Base-by-base conservation (phyloP, 2,888 invertebrate species). In the Lasius fuliginosus region DNA sequence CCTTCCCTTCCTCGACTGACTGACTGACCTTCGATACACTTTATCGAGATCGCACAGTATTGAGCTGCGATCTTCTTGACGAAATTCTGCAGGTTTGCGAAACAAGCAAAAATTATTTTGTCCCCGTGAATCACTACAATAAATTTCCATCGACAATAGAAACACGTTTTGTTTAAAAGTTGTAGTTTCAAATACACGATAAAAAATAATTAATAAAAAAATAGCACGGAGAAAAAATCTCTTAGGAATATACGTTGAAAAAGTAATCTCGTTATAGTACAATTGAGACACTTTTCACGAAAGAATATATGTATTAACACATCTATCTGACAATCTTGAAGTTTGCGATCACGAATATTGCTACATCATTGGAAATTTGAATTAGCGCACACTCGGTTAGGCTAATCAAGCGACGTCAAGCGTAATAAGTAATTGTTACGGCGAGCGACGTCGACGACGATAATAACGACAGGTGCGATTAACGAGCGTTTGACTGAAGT, bases 401-500 rank as follows among this genome's bases (percentile, higher is more conserved):
- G 15, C 58, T 71, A 79, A 79, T 79, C 79, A 73, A 79, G 79
- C 58, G 33, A 18, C 36, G 36, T 53, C 49, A 23, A 23, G 49
- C 11, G 30, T 42, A 42, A 73, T 60, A 79, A 79, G 79, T 71
- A 79, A 79, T 73, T 73, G 79, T 60, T 79, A 64, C 71, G 75
- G 23, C 53, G 76, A 36, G 62, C 83, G 71, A 67, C 83, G 86
- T 85, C 91, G 92, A 69, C 75, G 82, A 85, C 76, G 83, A 85
- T 71, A 85, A 85, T 75, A 86, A 85, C 92, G 91, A 92, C 94
- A 94, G 94, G 92, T 94, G 94, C 92, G 91, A 92, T 90, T 91
- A 94, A 94, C 91, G 94, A 92, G 92, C 89, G 92, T 94, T 93
- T 93, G 91, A 94, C 91, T 85, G 85, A 90, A 94, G 91, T 93